Evolutionary conservation across 2,113 vertebrate species (phyloP), one percentile per base, ranked within the genome.

Genomic region (Hippoglossus stenolepis): DNA sequence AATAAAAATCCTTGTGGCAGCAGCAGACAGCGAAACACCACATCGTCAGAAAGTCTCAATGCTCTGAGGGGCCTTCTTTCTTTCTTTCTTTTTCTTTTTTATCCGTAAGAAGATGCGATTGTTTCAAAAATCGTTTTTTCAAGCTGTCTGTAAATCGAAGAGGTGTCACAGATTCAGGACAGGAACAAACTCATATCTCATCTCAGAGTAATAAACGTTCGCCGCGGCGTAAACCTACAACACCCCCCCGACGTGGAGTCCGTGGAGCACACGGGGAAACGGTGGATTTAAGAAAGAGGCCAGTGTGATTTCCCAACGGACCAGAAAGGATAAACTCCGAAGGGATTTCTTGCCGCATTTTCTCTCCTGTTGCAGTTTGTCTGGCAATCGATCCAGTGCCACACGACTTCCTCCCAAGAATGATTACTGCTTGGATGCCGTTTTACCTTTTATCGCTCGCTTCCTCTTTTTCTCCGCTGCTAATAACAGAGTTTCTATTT

Each of bases 231-330:
- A 26, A 18, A 53, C 18, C 2, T 2, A 51, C 51, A 10, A 10
- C 51, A 4, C 26, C 13, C 49, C 35, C 11, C 28, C 58, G 60
- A 45, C 47, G 10, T 1, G 28, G 57, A 77, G 51, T 64, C 67
- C 66, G 24, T 18, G 12, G 65, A 65, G 20, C 21, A 26, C 23
- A 58, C 20, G 70, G 60, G 62, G 53, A 75, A 70, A 67, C 23
- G 49, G 53, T 49, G 15, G 67, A 65, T 80, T 84, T 80, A 62
- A 63, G 28, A 81, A 77, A 64, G 76, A 81, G 78, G 82, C 61
- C 60, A 38, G 71, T 45, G 28, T 82, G 81, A 86, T 85, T 87
- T 89, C 83, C 85, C 83, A 59, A 7, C 1, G 71, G 79, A 65
- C 3, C 11, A 1, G 4, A 76, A 23, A 60, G 62, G 40, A 83